Evolutionary conservation across 2,113 vertebrate species (phyloP), one percentile per base, ranked within the genome.

Genomic region (Solea senegalensis): DNA sequence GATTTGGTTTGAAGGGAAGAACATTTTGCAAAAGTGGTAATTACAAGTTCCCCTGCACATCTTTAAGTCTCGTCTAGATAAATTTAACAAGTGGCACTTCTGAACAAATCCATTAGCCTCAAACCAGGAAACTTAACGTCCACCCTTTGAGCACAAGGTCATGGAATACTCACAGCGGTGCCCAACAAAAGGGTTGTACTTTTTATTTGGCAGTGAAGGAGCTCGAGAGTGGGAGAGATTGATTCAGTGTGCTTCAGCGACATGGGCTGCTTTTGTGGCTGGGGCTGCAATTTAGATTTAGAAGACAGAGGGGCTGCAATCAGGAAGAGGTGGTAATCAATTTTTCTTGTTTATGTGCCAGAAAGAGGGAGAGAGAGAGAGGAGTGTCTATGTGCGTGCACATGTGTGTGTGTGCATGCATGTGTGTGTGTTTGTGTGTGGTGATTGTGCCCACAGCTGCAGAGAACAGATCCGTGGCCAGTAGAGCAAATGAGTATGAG

Each of bases 281-380:
- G 76, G 83, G 86, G 86, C 83, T 86, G 83, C 89, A 91, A 92
- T 92, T 91, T 93, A 90, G 91, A 91, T 93, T 88, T 88, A 89
- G 88, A 86, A 91, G 87, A 91, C 86, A 89, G 90, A 88, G 80
- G 74, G 57, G 61, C 69, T 86, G 90, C 91, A 93, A 91, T 93
- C 90, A 91, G 87, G 61, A 74, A 72, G 84, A 86, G 88, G 81
- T 86, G 75, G 88, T 88, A 91, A 93, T 94, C 91, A 91, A 89
- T 91, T 92, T 86, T 89, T 87, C 71, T 79, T 85, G 80, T 86
- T 74, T 81, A 46, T 78, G 69, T 72, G 50, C 59, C 65, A 62
- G 45, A 14, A 14, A 48, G 45, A 48, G 45, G 12, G 45, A 48
- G 12, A 13, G 45, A 13, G 45, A 48, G 9, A 48, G 12, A 48